Conservation (phyloP, 2,797 vertebrate genomes). For the Hippopotamyrus pictus region DNA sequence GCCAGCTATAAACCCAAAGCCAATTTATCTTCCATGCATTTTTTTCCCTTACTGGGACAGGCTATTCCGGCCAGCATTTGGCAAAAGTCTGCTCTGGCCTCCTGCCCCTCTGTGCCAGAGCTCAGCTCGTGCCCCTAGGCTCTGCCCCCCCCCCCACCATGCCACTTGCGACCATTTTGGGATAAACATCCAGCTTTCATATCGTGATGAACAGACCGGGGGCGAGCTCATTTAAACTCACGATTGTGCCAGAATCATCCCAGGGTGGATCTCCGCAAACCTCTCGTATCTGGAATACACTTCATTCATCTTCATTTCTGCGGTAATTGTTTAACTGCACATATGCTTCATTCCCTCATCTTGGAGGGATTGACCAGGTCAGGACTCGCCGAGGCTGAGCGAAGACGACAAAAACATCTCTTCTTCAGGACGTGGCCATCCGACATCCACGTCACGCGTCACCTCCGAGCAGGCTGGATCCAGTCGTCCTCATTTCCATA, state of each 20-base stretch:
- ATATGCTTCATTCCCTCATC: background rate
- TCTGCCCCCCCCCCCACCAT: background rate
- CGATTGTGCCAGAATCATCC: background rate
- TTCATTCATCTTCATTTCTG: constrained; percentile 31
- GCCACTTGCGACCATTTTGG: background rate
- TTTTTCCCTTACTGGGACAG: constrained; percentile 17
- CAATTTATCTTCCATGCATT: constrained; percentile 34
- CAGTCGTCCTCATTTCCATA: constrained; percentile 12
- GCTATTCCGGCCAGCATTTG: constrained; percentile 5
- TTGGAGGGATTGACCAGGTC: constrained; percentile 18
- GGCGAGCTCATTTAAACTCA: background rate
- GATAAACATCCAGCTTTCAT: background rate
- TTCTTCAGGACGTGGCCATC: constrained; percentile 47
- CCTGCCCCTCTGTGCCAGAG: background rate
- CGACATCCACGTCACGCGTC: constrained; percentile 44
- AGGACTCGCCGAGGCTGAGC: constrained; percentile 20
- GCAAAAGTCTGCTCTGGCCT: background rate
- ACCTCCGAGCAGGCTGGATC: constrained; percentile 38
- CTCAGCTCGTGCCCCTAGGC: background rate
- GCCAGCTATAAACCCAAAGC: constrained; percentile 31
- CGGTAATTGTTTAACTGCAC: constrained; percentile 31
- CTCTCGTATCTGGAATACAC: background rate
- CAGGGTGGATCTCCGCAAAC: background rate
- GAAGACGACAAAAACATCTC: constrained; percentile 28
- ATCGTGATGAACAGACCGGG: background rate